Evolutionary conservation across 1,140 invertebrate species (phyloP), one percentile per base, ranked within the genome.

Genomic region (Drosophila mauritiana): DNA sequence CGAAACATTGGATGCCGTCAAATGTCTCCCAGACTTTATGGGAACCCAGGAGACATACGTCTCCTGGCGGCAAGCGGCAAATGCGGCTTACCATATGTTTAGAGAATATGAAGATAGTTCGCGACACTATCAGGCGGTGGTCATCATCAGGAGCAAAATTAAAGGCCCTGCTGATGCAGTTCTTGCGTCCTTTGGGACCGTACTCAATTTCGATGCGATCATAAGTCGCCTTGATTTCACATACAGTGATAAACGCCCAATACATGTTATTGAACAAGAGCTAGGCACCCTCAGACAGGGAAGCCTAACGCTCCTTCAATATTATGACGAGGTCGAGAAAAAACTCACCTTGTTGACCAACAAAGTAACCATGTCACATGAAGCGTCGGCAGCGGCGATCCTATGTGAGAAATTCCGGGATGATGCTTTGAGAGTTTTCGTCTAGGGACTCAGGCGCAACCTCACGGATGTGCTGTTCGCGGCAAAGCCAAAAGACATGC

Each of bases 181-280:
- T 8, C n/a, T 42, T 8, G 15, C 17, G 5, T 54, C 20, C 64
- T 42, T 17, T 10, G 27, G 27, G 7, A 7, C 27, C 1, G 6
- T 7, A 7, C 27, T 27, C 6, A 27, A 27, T 27, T 27, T 27
- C 6, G 6, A 7, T 7, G 27, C 17, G 42, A 45, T 45, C 12
- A 45, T 45, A 20, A 45, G 4, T 20, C 17, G 42, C 1, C 17
- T 45, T 1, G 20, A 76, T 53, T 76, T 76, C 31, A 68, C 77
- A 0, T 80, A 72, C 15, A 17, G 55, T 10, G 67, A 76, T 52
- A 80, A 73, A 37, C 56, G 67, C 48, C 20, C 22, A 8, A 59
- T 80, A 15, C 51, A 80, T 10, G 39, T 75, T 1, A 59, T 75
- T 4, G 72, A 79, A 45, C 55, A 67, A 17, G 70, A 79, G 20